phyloP scores from a whole-genome alignment of 2,113 vertebrate genomes.

The Malurus melanocephalus region DNA sequence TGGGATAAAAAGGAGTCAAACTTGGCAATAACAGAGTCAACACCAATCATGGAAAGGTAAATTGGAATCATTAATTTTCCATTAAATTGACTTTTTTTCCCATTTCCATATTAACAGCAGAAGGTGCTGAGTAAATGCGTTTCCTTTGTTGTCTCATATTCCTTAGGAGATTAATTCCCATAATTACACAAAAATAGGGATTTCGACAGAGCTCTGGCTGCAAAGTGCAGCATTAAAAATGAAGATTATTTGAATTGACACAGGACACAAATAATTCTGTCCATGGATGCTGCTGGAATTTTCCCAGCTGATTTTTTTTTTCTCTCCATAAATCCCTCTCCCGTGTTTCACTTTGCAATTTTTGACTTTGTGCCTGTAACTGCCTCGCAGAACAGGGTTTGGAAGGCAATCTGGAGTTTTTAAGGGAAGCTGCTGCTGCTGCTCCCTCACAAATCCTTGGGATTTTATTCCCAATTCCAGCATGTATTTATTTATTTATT shows the following conservation, averaged over 20 bases:
- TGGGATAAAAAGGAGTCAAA: neutral
- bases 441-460: neutral
- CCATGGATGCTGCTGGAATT: neutral
- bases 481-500: fast-evolving
- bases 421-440: neutral
- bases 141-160: neutral
- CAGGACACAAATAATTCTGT: neutral
- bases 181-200: neutral
- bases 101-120: neutral
- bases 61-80: neutral
- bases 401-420: neutral
- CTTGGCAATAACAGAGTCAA: neutral
- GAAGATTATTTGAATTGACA: neutral
- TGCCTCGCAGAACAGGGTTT: neutral
- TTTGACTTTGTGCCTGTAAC: neutral
- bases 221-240: neutral
- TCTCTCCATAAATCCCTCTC: neutral
- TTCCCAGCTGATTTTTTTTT: neutral
- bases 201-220: neutral
- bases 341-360: neutral
- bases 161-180: neutral
- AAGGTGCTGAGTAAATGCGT: neutral
- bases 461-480: neutral
- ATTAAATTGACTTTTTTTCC: neutral
- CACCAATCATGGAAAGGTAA: neutral